These are phyloP conservation scores for Myotis planiceps DNA, from an alignment of 2,797 vertebrate genomes.

Conservation along the genomic window DNA sequence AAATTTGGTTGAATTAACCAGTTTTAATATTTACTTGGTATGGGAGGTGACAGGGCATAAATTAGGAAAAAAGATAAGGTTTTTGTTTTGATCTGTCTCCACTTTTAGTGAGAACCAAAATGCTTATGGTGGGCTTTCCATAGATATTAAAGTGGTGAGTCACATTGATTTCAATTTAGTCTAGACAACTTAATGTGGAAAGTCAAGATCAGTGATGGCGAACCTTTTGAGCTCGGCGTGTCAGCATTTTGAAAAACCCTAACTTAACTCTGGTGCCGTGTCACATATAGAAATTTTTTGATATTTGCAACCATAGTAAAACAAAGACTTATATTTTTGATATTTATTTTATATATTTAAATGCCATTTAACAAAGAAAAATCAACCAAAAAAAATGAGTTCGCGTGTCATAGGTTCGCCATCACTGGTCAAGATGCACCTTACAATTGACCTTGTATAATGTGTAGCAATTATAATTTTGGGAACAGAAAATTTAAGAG, in stretches of 20 bases:
- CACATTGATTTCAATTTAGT: background rate
- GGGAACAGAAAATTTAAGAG: background rate
- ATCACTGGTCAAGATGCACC: background rate
- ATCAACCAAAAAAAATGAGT: too few relatives aligned
- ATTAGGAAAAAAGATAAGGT: background rate
- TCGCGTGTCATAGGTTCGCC: too few relatives aligned
- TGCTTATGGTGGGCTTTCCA: background rate
- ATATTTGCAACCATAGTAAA: too few relatives aligned
- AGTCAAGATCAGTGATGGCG: background rate
- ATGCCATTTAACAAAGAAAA: too few relatives aligned
- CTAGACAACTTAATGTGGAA: background rate
- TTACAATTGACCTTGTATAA: background rate
- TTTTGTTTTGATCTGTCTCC: background rate
- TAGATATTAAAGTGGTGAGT: background rate
- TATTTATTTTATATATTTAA: too few relatives aligned
- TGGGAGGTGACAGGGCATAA: background rate
- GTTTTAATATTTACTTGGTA: background rate
- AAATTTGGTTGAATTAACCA: background rate
- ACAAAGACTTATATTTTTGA: too few relatives aligned
- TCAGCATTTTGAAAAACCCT: too few relatives aligned
- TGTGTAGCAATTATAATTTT: background rate
- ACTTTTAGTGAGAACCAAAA: slow-evolving; percentile 6
- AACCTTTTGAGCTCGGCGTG: too few relatives aligned
- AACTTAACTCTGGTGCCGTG: too few relatives aligned
- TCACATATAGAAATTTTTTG: too few relatives aligned